Evolutionary conservation across 64 coral and sea anemone species (phyloP).

Genomic region (Dendronephthya gigantea): DNA sequence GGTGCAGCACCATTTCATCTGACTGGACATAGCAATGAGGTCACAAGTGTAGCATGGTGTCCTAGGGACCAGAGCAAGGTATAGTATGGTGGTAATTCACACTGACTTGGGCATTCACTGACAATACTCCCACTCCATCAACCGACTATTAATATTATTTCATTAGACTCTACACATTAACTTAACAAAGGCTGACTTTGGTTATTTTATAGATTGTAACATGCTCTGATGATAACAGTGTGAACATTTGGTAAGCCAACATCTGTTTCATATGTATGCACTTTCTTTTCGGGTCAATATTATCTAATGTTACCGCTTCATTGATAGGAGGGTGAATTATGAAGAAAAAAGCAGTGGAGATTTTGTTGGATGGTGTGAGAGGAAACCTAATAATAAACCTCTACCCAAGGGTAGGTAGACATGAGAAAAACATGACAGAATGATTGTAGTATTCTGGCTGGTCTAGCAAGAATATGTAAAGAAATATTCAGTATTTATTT

Average conservation of each 20-base stretch:
- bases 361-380: constrained; percentile 14
- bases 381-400: not conserved
- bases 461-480: too few relatives aligned
- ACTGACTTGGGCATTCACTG: too few relatives aligned
- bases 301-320: not conserved
- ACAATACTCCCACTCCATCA: too few relatives aligned
- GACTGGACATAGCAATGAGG: constrained; percentile 72
- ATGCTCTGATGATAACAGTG: constrained; percentile 87
- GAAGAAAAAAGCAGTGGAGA: not conserved
- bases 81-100: not conserved
- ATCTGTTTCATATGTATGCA: not conserved
- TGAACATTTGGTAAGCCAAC: constrained; percentile 66
- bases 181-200: not conserved
- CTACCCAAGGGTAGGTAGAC: not conserved
- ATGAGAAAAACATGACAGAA: not conserved
- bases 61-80: constrained; percentile 80
- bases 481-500: not conserved
- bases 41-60: constrained; percentile 89
- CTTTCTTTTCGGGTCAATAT: not conserved
- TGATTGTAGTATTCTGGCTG: not conserved
- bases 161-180: not conserved
- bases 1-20: constrained; percentile 45
- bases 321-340: not conserved
- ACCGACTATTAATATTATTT: too few relatives aligned
- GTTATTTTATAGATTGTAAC: constrained; percentile 57